Base-by-base conservation (phyloP, 2,888 invertebrate genomes). In the Lycia hirtaria region DNA sequence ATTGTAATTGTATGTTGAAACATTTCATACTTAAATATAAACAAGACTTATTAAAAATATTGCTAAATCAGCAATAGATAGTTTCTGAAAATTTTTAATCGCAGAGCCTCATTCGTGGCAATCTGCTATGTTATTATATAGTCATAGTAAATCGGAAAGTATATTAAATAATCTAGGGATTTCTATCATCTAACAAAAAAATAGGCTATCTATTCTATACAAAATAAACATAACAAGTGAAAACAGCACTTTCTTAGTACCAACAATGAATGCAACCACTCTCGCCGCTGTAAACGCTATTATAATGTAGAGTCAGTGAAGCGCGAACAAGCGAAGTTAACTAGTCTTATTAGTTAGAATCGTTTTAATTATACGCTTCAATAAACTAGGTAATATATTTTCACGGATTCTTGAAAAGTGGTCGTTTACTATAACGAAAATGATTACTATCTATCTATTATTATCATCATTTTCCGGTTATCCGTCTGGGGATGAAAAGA, bases 191-290 rank as follows among this genome's bases (percentile, higher is more conserved):
- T 14, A 26, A 32, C 12, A 19, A 49, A 33, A 40, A 38, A 38
- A 12, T 28, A 50, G 22, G n/a, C 49, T 40, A 14, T 10, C 12
- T 12, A 17, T 28, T 28, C 10, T 38, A 2, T 35, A 30, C 5
- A 35, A 17, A 44, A 24, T 38, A 12, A 47, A 32, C 15, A 35
- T 17, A 9, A n/a, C 41, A 19, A 50, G 50, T 51, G 49, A 49
- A 57, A 47, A 14, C 20, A 41, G 41, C 41, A 41, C 56, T 57
- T 56, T 56, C 51, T 40, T 41, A 41, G 28, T 14, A 20, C 12
- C 4, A 52, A 47, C 47, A 47, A 47, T 41, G 41, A 56, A 33
- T 45, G 14, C 33, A 9, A 26, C 22, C 37, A 51, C 51, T 47
- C 56, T 57, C 45, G 41, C 51, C 47, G 38, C 33, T 12, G 12